Base-by-base conservation (phyloP, 2,888 invertebrate species). In the Heliconius erato region DNA sequence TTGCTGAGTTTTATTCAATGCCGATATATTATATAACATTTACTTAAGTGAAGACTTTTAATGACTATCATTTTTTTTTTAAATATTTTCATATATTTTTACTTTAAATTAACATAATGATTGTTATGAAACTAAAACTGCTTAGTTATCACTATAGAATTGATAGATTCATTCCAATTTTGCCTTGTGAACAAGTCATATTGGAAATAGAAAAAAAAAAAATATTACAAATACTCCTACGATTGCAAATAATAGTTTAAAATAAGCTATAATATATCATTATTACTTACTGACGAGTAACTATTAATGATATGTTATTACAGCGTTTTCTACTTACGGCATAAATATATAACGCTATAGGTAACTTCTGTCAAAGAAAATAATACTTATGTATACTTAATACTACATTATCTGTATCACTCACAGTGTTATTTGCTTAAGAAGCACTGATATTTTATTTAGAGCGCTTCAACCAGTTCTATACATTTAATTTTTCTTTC, bases 401-500 rank as follows among this genome's bases (percentile, higher is more conserved):
- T 59, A 59, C 5, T 28, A 74, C 26, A 76, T 63, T 63, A 76
- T 63, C 9, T 40, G 63, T 40, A 63, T 26, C 74, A 63, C 35
- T 76, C 76, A 76, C 16, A 63, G 26, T 63, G 63, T 76, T 14
- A 40, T 59, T 26, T 76, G 76, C 76, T 26, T 76, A 35, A 35
- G 26, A 9, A 63, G 63, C 63, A 26, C n/a, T 63, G 76, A 63
- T 14, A 76, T 40, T 74, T 76, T 63, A 63, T 26, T 40, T 40
- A 59, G 54, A 76, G 63, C 76, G 76, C 63, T 32, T 76, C 40
- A 63, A 63, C 26, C 35, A 76, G 76, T 76, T 59, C 63, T 59
- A 40, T n/a, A 26, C 19, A 16, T 76, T 76, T 16, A 40, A 76
- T 59, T 76, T 63, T 76, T 9, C 35, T 63, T 63, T 40, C 16